These are phyloP conservation scores for Lepilemur ruficaudatus DNA, from an alignment of 2,797 vertebrate genomes.

Conservation along the genomic window DNA sequence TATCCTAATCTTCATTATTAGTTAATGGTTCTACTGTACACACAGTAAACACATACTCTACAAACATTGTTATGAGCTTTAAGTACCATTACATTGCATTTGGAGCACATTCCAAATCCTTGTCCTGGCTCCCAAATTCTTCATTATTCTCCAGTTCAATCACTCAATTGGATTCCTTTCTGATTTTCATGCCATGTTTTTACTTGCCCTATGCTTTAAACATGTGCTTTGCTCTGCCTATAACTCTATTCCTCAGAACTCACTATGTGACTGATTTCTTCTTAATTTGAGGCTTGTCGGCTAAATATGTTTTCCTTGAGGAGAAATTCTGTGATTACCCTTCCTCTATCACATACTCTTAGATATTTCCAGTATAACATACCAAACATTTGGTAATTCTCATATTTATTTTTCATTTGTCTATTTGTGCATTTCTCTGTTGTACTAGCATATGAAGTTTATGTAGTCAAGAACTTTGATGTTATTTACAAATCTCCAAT, in stretches of 20 bases:
- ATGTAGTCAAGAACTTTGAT: neutral
- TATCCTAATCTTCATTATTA: neutral
- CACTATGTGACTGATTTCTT: neutral
- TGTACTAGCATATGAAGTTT: neutral
- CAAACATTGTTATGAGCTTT: neutral
- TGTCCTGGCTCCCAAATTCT: neutral
- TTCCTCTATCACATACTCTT: neutral
- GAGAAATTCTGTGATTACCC: neutral
- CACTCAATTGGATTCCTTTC: neutral
- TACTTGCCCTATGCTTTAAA: neutral
- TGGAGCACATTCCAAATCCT: neutral
- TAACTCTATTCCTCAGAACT: neutral
- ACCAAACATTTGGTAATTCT: neutral
- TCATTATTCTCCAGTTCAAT: neutral
- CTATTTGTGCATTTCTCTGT: neutral
- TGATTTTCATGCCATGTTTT: neutral
- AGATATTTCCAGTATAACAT: neutral
- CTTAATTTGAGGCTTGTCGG: neutral
- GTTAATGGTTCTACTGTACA: neutral
- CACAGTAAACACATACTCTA: neutral
- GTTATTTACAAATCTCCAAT: neutral
- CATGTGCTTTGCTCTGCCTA: neutral
- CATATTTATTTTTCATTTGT: neutral
- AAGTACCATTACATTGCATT: neutral
- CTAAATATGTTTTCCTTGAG: neutral